Evolutionary conservation across 2,888 invertebrate genomes (phyloP).

Genomic region (Brachyopa scutellaris): DNA sequence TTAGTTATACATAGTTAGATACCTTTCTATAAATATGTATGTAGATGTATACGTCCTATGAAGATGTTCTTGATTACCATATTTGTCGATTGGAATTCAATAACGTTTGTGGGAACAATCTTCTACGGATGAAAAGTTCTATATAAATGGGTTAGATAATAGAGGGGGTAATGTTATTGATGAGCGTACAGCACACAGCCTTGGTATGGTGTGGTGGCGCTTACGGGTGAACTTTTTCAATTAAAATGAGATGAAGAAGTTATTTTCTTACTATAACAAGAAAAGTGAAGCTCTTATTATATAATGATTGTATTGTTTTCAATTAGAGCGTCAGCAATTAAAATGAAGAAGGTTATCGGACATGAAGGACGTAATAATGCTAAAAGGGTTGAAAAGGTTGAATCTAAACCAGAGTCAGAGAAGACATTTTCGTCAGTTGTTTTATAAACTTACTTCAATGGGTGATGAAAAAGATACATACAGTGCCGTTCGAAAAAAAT

Average conservation of each 20-base stretch:
- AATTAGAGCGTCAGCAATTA: no score
- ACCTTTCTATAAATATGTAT: no score
- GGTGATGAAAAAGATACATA: no score
- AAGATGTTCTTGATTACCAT: constrained; percentile 48
- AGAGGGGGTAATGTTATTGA: constrained; percentile 45
- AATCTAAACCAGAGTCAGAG: no score
- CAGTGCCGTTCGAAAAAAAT: no score
- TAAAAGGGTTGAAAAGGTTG: no score
- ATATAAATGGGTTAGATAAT: constrained; percentile 52
- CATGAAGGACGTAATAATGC: no score
- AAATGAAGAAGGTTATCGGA: no score
- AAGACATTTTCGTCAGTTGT: no score
- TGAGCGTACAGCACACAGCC: background rate
- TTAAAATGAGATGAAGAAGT: constrained; percentile 62
- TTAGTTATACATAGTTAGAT: no score
- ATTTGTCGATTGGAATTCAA: constrained; percentile 60
- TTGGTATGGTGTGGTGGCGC: background rate
- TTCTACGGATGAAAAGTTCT: constrained; percentile 39
- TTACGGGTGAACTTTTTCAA: constrained; percentile 64
- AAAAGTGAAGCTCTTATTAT: constrained; percentile 10
- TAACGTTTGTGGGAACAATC: constrained; percentile 32
- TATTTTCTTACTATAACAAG: constrained; percentile 10
- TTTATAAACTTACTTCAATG: no score
- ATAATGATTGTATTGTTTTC: constrained; percentile 11
- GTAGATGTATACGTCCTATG: constrained; percentile 15